Evolutionary conservation across 37 sponge, comb jelly and placozoan genomes (phyloP), one percentile per base, ranked within the genome.

Genomic region (Aphrocallistes beatrix): DNA sequence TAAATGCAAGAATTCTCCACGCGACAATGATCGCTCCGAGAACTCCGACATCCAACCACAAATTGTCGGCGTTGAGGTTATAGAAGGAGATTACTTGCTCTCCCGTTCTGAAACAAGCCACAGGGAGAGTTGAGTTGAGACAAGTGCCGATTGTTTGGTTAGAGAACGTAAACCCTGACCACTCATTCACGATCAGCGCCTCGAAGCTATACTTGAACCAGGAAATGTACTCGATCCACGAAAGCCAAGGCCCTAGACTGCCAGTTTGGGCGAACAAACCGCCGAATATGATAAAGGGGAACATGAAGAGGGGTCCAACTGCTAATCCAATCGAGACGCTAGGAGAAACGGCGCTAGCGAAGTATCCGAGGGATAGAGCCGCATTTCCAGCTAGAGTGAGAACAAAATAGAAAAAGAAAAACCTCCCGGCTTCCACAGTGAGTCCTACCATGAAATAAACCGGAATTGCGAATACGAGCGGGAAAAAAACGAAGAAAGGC

Each of bases 151-250:
- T 60, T 25, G 75, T 60, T 6, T 60, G 28, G 21, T 60, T 60
- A 3, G 75, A 13, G 75, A 60, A 60, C 83, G 10, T 60, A 60
- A 25, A 60, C 3, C 75, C 75, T 25, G n/a, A 19, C 88, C 88
- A 87, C 34, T 87, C 84, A 37, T 87, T 87, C 13, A 87, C 39
- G n/a, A 45, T 36, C 36, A 87, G 51, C 1, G 34, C 88, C 37
- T 87, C 88, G 32, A 87, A 87, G 23, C 86, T 36, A 34, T 87
- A 87, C 16, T 87, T 60, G 88, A 87, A 86, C 86, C 86, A 87
- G 23, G 51, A 60, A 9, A 87, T 87, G 32, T 87, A 86, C 17
- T 36, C 84, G 17, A 87, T 86, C 88, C 88, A 87, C 8, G 37
- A 10, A 19, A 87, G 42, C 85, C 38, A 87, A 0, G 84, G 45